phyloP scores from a whole-genome alignment of 1,140 invertebrate genomes.

The Leptestheria dahalacensis region DNA sequence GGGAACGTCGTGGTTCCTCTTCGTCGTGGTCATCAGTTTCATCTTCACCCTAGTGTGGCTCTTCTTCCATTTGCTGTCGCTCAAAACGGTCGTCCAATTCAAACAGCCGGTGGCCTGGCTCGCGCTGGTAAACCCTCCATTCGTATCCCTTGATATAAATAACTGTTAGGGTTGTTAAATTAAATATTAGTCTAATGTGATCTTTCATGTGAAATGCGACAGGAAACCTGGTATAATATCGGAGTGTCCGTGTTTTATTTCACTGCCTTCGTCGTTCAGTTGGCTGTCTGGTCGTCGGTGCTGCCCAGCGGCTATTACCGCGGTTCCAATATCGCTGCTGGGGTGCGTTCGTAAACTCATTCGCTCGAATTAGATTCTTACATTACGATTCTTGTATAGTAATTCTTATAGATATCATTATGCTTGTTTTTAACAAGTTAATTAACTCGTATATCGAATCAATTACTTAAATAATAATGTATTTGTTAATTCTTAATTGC shows the following conservation, averaged over 20 bases:
- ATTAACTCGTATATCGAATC: background rate
- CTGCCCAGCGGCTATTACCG: constrained; percentile 24
- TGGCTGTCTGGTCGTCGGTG: constrained; percentile 39
- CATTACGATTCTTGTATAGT: too few relatives aligned
- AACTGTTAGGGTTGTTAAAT: too few relatives aligned
- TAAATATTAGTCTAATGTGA: background rate
- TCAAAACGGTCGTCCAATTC: constrained; percentile 46
- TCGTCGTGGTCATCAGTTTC: constrained; percentile 61
- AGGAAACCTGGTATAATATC: constrained; percentile 63
- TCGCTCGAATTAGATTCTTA: too few relatives aligned
- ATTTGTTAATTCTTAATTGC: constrained; percentile 22
- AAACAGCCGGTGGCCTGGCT: constrained; percentile 69
- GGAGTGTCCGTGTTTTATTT: constrained; percentile 53
- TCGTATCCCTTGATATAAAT: background rate
- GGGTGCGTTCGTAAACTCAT: constrained; percentile 36
- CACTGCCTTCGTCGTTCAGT: constrained; percentile 61
- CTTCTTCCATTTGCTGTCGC: constrained; percentile 58
- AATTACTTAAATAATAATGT: constrained; percentile 7
- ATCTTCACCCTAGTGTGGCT: constrained; percentile 66
- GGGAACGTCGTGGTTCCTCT: constrained; percentile 64
- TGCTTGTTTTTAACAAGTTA: background rate
- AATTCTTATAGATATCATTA: too few relatives aligned
- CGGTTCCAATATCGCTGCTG: constrained; percentile 49
- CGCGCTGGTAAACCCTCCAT: constrained; percentile 38
- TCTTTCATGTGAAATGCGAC: constrained; percentile 23